Evolutionary conservation across 2,888 invertebrate species (phyloP).

Genomic region (Agonum fuliginosum): DNA sequence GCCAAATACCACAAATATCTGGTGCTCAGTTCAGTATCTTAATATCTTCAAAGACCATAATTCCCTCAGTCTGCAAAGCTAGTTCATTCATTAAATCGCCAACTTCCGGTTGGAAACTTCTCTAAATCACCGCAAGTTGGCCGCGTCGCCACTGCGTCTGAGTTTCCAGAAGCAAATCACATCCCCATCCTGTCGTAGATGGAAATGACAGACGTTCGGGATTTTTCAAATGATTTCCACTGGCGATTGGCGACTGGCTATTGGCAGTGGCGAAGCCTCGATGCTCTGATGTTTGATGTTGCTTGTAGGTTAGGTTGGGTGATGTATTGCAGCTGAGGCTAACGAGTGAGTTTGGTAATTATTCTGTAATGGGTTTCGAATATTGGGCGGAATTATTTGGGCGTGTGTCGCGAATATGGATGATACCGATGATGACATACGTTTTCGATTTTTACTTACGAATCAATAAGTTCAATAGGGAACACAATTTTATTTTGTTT

Average conservation of each 20-base stretch:
- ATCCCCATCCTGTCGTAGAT: slow-evolving; percentile 29
- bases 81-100: slow-evolving; percentile 42
- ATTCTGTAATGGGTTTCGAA: slow-evolving; percentile 20
- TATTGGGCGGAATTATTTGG: not conserved
- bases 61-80: not conserved
- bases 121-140: slow-evolving; percentile 27
- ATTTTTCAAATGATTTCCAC: slow-evolving; percentile 31
- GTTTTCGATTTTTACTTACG: too few relatives aligned
- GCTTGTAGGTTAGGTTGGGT: not conserved
- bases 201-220: slow-evolving; percentile 21
- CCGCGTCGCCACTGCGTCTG: slow-evolving; percentile 5
- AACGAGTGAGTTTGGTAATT: slow-evolving; percentile 1
- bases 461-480: too few relatives aligned
- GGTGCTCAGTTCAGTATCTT: too few relatives aligned
- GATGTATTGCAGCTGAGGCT: slow-evolving; percentile 14
- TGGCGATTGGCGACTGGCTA: too few relatives aligned
- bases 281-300: not conserved
- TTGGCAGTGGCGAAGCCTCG: not conserved
- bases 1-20: too few relatives aligned
- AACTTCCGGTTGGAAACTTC: slow-evolving; percentile 40
- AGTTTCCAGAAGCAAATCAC: slow-evolving; percentile 13
- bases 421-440: too few relatives aligned
- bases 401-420: too few relatives aligned
- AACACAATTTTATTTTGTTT: too few relatives aligned
- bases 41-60: not conserved